These are phyloP conservation scores for Dendrocincla tyrannina DNA, from an alignment of 2,797 vertebrate genomes.

Conservation along the genomic window DNA sequence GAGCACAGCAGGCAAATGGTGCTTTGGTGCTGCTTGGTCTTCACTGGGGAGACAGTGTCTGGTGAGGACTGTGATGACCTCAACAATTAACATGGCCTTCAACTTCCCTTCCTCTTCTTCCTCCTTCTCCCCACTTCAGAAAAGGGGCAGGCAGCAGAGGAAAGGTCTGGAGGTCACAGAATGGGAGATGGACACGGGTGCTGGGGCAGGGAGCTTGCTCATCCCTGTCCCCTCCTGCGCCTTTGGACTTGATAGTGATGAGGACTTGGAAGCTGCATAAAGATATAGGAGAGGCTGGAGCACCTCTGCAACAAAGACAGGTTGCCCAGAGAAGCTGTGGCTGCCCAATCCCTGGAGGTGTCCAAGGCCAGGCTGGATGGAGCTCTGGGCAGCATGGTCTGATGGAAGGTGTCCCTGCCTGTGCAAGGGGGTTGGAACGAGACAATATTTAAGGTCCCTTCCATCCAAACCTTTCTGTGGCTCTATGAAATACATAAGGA, in stretches of 20 bases:
- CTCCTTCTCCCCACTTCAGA: background rate
- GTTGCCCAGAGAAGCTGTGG: background rate
- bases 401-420: background rate
- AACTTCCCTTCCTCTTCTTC: background rate
- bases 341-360: background rate
- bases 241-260: background rate
- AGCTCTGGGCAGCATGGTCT: accelerated
- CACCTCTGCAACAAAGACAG: background rate
- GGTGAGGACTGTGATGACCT: accelerated
- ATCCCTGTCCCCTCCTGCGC: background rate
- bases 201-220: background rate
- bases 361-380: background rate
- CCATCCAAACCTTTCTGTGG: background rate
- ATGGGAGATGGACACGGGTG: no score
- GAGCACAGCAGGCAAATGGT: background rate
- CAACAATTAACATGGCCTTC: background rate
- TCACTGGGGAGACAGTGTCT: background rate
- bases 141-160: background rate
- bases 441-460: accelerated
- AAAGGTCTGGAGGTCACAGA: background rate
- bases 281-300: background rate
- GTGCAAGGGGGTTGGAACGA: background rate
- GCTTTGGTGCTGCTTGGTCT: background rate
- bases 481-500: accelerated
- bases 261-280: background rate